Conservation (phyloP, 2,888 invertebrate species). For the Subacronicta megacephala region DNA sequence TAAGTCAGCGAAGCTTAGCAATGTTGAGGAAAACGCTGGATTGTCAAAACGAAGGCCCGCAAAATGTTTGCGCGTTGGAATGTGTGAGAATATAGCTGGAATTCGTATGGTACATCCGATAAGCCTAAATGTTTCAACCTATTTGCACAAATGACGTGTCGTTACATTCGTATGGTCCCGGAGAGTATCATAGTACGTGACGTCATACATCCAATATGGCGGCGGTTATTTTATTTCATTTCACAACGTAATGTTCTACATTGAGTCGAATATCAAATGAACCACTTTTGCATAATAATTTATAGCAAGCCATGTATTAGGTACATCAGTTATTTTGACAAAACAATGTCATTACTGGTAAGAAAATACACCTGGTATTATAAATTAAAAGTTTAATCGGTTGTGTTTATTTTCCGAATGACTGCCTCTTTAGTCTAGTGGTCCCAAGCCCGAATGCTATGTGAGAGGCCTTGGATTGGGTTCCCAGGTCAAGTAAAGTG, state of each 20-base stretch:
- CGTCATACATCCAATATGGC: constrained; percentile 31
- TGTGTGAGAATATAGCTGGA: neutral
- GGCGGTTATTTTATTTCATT: constrained; percentile 35
- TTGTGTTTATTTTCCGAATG: too few relatives aligned
- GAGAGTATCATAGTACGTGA: constrained; percentile 24
- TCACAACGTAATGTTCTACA: constrained; percentile 18
- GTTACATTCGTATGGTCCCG: constrained; percentile 35
- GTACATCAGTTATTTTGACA: too few relatives aligned
- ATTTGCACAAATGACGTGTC: constrained; percentile 38
- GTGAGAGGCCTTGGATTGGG: too few relatives aligned
- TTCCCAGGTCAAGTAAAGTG: too few relatives aligned
- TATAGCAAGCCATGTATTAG: too few relatives aligned
- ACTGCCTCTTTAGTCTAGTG: too few relatives aligned
- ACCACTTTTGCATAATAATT: neutral
- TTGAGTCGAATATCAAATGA: constrained; percentile 6
- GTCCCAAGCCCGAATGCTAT: too few relatives aligned
- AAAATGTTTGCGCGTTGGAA: neutral
- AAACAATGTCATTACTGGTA: too few relatives aligned
- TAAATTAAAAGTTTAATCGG: too few relatives aligned
- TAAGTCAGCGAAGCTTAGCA: too few relatives aligned
- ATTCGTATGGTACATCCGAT: constrained; percentile 8
- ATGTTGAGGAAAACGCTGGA: neutral
- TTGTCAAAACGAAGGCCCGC: neutral
- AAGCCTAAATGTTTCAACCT: constrained; percentile 23
- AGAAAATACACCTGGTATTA: too few relatives aligned